These are phyloP conservation scores for Columba livia DNA, from an alignment of 2,113 vertebrate genomes.

Conservation along the genomic window DNA sequence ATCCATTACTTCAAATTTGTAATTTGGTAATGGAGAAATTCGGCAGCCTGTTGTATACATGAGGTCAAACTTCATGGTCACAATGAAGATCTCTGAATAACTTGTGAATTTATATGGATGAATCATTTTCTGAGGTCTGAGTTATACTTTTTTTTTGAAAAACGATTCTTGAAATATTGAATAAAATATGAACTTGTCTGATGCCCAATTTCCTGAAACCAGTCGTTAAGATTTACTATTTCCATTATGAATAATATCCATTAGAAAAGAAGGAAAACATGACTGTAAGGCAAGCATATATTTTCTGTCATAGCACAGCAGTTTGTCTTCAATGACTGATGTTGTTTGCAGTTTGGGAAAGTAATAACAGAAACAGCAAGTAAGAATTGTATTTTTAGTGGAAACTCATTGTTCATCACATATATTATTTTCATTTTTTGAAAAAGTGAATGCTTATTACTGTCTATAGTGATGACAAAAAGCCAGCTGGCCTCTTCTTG, in stretches of 20 bases:
- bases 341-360: conserved; percentile 53
- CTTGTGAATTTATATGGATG: background rate
- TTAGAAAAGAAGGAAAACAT: conserved; percentile 67
- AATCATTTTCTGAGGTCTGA: conserved; percentile 8
- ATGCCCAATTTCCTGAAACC: conserved; percentile 31
- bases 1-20: background rate
- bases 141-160: background rate
- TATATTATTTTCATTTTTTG: background rate
- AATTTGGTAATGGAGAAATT: background rate
- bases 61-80: background rate
- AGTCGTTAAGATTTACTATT: conserved; percentile 68
- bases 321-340: conserved; percentile 67
- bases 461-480: background rate
- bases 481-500: background rate
- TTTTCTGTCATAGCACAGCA: conserved; percentile 65
- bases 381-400: conserved; percentile 38
- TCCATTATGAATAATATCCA: conserved; percentile 63
- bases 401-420: background rate
- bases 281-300: conserved; percentile 68
- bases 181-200: conserved; percentile 60
- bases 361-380: conserved; percentile 54
- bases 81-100: background rate
- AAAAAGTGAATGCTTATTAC: conserved; percentile 34
- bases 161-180: conserved; percentile 21
- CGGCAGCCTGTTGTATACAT: background rate